phyloP scores from a whole-genome alignment of 2,888 invertebrate genomes.

The Anaspis maculata region DNA sequence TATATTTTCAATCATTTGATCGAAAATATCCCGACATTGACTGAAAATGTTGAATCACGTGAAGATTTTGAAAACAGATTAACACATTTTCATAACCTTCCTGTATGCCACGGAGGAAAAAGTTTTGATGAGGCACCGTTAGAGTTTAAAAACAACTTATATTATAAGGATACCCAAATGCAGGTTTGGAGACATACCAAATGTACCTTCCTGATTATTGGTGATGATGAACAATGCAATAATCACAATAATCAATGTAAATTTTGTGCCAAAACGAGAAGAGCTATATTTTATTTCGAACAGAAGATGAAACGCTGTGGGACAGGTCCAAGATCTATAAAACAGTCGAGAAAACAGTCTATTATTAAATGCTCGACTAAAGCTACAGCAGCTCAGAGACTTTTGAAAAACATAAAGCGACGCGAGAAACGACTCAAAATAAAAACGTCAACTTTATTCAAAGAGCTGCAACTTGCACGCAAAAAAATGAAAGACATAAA shows the following conservation, averaged over 20 bases:
- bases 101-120: not conserved
- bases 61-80: not conserved
- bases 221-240: too few species aligned
- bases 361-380: not conserved
- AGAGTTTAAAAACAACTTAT: too few species aligned
- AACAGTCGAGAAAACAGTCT: not conserved
- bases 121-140: not conserved
- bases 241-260: too few species aligned
- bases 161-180: too few species aligned
- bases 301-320: too few species aligned
- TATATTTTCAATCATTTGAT: too few species aligned
- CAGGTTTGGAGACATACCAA: too few species aligned
- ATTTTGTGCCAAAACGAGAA: too few species aligned
- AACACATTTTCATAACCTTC: not conserved
- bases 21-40: not conserved
- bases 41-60: not conserved
- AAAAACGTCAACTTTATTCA: not conserved
- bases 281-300: too few species aligned
- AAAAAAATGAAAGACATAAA: slow-evolving; percentile 3
- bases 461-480: not conserved
- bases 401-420: not conserved
- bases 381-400: not conserved
- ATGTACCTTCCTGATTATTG: too few species aligned
- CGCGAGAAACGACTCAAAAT: not conserved
- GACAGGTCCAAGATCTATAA: too few species aligned